These are phyloP conservation scores for Sturnus vulgaris DNA, from an alignment of 2,113 vertebrate species.

Conservation along the genomic window DNA sequence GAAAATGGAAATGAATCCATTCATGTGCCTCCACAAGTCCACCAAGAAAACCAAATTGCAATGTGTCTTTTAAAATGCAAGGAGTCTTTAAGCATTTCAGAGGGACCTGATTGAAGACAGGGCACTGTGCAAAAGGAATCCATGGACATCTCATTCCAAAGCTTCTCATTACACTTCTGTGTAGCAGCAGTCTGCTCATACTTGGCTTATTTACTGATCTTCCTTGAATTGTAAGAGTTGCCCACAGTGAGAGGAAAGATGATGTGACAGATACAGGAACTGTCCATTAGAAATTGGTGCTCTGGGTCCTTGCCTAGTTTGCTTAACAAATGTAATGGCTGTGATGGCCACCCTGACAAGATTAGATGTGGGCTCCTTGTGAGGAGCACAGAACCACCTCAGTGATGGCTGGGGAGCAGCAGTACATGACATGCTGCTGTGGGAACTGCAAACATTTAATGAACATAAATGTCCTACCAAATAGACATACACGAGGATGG, in stretches of 20 bases:
- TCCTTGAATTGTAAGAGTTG: not conserved
- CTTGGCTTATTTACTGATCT: not conserved
- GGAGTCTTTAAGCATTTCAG: not conserved
- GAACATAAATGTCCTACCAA: not conserved
- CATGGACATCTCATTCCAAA: not conserved
- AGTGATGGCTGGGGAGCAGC: not conserved
- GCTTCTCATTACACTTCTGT: not conserved
- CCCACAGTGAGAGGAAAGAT: not conserved
- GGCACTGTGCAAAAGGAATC: not conserved
- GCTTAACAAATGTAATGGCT: slow-evolving; percentile 6
- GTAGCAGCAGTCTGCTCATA: not conserved
- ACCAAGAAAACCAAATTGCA: not conserved
- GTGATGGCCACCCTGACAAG: not conserved
- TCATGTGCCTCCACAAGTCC: not conserved
- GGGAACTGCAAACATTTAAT: slow-evolving; percentile 10
- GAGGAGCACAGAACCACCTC: not conserved
- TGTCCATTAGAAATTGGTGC: not conserved
- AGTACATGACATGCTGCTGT: not conserved
- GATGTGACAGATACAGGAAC: not conserved
- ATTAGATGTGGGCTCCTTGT: not conserved
- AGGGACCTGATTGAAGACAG: not conserved
- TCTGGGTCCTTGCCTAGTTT: not conserved
- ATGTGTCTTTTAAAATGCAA: not conserved
- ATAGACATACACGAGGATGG: not conserved
- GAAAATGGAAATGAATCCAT: not conserved